These are phyloP conservation scores for Phenacoccus solenopsis DNA, from an alignment of 1,140 invertebrate species.

Conservation along the genomic window DNA sequence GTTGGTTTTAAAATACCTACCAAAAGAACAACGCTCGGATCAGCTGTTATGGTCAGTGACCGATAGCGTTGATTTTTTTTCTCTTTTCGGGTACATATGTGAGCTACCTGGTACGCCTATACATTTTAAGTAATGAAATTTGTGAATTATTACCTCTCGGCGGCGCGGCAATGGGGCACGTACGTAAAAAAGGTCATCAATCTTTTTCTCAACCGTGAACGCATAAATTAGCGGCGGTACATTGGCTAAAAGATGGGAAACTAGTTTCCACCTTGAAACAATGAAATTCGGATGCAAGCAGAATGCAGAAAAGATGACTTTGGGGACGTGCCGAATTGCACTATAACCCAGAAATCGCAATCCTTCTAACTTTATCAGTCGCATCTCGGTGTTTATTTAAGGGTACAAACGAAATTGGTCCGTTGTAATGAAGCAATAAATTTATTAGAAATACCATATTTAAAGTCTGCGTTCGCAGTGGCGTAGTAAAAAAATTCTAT, in stretches of 20 bases:
- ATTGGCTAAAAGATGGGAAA: background rate
- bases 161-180: background rate
- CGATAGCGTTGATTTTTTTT: too few relatives aligned
- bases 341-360: background rate
- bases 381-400: background rate
- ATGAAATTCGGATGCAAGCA: background rate
- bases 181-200: background rate
- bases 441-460: background rate
- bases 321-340: background rate
- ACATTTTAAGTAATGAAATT: too few relatives aligned
- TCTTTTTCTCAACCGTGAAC: background rate
- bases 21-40: background rate
- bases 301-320: background rate
- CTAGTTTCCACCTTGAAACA: too few relatives aligned
- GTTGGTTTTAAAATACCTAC: too few relatives aligned
- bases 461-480: background rate
- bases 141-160: too few relatives aligned
- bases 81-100: too few relatives aligned
- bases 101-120: too few relatives aligned
- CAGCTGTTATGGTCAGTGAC: background rate
- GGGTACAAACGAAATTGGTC: background rate
- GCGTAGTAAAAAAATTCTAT: background rate
- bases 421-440: conserved; percentile 2
- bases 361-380: background rate
- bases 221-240: background rate